Base-by-base conservation (phyloP, 2,888 invertebrate genomes). In the Prionchulus punctatus region DNA sequence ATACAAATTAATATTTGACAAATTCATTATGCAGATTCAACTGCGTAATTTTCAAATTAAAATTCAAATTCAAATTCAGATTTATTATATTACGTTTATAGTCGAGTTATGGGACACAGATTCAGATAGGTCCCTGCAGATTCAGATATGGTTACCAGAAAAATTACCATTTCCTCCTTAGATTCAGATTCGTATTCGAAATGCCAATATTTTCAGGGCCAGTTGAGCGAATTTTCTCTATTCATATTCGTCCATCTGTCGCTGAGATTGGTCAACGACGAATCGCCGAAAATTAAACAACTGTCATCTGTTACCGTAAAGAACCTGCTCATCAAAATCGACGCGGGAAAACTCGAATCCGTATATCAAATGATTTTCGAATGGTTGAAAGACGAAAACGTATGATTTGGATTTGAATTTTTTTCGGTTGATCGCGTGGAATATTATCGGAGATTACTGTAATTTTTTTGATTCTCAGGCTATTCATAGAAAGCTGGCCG, bases 181-280 rank as follows among this genome's bases (percentile, higher is more conserved):
- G n/a, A n/a, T n/a, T n/a, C n/a, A n/a, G n/a, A n/a, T n/a, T n/a
- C n/a, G n/a, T n/a, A n/a, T n/a, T n/a, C n/a, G n/a, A n/a, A n/a
- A 50, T 27, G 3, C 56, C 51, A 55, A 31, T 48, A 48, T 28
- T 63, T 63, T 18, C 72, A 84, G 82, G 71, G 75, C 26, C 73
- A 79, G 50, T 69, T 86, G 25, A 71, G 74, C 1, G 73, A 77
- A 45, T 78, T 81, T 60, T 75, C 80, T 1, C 81, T 80, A 12
- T 77, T 83, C 31, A 76, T 91, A n/a, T 81, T 86, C 55, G 71
- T 88, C 0, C 80, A 83, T 0, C 72, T 90, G 21, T 82, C 86
- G 15, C 81, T 82, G 0, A 76, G 83, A 52, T 76, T 91, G 68
- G 77, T 87, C 4, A 86, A 88, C 68, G 91, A 91, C 64, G 80